A percentile compares a stretch with the other conserved stretches of the same genome.
Conservation (phyloP, 2,113 vertebrate species). For the Heterocephalus glaber region DNA sequence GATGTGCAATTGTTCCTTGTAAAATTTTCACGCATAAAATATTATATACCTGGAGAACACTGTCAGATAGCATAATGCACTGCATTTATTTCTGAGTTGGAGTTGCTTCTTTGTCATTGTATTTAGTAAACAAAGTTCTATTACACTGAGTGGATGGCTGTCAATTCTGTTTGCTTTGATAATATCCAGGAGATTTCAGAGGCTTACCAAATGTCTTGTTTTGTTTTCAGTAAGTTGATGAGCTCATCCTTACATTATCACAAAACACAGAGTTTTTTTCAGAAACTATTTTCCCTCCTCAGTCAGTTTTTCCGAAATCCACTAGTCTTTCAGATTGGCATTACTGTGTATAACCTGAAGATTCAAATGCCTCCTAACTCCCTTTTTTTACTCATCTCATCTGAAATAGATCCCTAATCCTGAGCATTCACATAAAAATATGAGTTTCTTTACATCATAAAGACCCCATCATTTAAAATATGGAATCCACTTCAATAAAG, state of each 20-base stretch:
- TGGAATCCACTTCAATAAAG: not conserved
- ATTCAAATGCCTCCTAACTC: not conserved
- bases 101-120: not conserved
- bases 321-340: not conserved
- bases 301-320: not conserved
- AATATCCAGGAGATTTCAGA: not conserved
- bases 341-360: not conserved
- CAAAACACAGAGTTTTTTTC: not conserved
- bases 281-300: not conserved
- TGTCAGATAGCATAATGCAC: conserved; percentile 29
- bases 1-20: conserved; percentile 60
- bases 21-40: conserved; percentile 69
- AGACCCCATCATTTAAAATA: not conserved
- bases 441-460: not conserved
- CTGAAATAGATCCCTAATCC: not conserved
- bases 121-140: conserved; percentile 41
- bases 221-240: conserved; percentile 1
- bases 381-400: not conserved
- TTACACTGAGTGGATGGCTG: conserved; percentile 7
- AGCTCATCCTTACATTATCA: not conserved
- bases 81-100: conserved; percentile 29
- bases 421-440: not conserved
- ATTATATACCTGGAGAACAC: conserved; percentile 29
- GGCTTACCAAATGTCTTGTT: not conserved
- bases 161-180: conserved; percentile 21